phyloP scores from a whole-genome alignment of 2,888 invertebrate species.

The Lomographa bimaculata region DNA sequence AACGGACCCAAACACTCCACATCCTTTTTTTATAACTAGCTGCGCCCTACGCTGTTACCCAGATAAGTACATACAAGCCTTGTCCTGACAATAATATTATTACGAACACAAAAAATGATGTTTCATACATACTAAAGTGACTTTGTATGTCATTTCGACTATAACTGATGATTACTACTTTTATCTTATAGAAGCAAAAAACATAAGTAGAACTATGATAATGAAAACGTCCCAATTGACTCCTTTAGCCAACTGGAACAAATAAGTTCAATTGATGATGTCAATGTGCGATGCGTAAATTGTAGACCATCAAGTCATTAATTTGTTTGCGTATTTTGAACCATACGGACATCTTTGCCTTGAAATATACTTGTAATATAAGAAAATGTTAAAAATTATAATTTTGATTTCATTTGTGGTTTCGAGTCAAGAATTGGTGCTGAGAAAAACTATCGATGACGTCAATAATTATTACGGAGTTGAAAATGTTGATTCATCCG shows the following conservation, averaged over 20 bases:
- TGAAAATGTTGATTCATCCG: slow-evolving; percentile 30
- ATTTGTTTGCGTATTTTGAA: slow-evolving; percentile 27
- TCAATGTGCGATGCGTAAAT: slow-evolving; percentile 36
- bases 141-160: too few species aligned
- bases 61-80: too few species aligned
- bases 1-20: too few species aligned
- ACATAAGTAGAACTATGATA: too few species aligned
- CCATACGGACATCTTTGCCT: slow-evolving; percentile 15
- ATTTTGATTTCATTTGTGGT: slow-evolving; percentile 21
- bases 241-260: slow-evolving; percentile 62
- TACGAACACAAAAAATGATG: too few species aligned
- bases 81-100: too few species aligned
- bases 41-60: too few species aligned
- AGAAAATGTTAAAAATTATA: slow-evolving; percentile 27
- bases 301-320: slow-evolving; percentile 32
- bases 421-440: slow-evolving; percentile 29
- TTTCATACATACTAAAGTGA: too few species aligned
- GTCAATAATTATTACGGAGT: slow-evolving; percentile 36
- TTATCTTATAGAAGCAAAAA: too few species aligned
- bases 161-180: too few species aligned
- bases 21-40: too few species aligned
- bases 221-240: too few species aligned
- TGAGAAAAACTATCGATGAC: slow-evolving; percentile 24
- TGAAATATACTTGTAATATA: not conserved
- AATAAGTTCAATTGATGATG: slow-evolving; percentile 51